These are phyloP conservation scores for Theocolax elegans DNA, from an alignment of 1,140 invertebrate genomes.

Conservation along the genomic window DNA sequence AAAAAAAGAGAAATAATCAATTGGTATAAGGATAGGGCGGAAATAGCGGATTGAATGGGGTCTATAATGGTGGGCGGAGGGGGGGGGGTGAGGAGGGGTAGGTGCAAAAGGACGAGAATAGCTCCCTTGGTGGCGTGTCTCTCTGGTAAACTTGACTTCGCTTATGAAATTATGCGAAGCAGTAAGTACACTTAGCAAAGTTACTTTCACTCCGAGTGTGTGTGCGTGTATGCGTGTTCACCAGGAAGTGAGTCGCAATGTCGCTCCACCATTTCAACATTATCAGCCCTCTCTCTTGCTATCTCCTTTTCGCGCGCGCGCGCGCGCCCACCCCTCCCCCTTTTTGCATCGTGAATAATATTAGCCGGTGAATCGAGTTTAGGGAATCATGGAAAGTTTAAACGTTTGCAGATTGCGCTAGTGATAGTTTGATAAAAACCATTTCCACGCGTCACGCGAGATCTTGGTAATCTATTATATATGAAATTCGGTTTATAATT, in stretches of 20 bases:
- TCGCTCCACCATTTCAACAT: slow-evolving; percentile 15
- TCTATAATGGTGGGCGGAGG: too few relatives aligned
- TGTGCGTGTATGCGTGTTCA: too few relatives aligned
- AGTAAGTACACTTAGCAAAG: slow-evolving; percentile 24
- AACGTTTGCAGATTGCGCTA: slow-evolving; percentile 1
- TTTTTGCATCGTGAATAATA: slow-evolving; percentile 15
- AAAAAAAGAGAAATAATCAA: too few relatives aligned
- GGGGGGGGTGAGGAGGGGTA: too few relatives aligned
- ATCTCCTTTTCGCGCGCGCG: neutral
- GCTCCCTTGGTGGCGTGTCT: neutral
- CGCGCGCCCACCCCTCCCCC: neutral
- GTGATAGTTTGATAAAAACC: too few relatives aligned
- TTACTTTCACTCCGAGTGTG: slow-evolving; percentile 13
- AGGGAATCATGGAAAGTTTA: slow-evolving; percentile 17
- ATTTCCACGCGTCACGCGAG: too few relatives aligned
- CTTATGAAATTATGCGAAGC: slow-evolving; percentile 24
- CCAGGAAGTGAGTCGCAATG: neutral
- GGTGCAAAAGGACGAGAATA: neutral
- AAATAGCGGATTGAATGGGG: too few relatives aligned
- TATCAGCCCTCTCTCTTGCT: neutral
- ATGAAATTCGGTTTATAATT: too few relatives aligned
- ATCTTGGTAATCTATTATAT: too few relatives aligned
- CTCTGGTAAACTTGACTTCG: slow-evolving; percentile 15
- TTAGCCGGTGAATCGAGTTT: slow-evolving; percentile 10
- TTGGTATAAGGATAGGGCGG: too few relatives aligned